These are phyloP conservation scores for Caligus rogercresseyi DNA, from an alignment of 1,140 invertebrate genomes.

Conservation along the genomic window DNA sequence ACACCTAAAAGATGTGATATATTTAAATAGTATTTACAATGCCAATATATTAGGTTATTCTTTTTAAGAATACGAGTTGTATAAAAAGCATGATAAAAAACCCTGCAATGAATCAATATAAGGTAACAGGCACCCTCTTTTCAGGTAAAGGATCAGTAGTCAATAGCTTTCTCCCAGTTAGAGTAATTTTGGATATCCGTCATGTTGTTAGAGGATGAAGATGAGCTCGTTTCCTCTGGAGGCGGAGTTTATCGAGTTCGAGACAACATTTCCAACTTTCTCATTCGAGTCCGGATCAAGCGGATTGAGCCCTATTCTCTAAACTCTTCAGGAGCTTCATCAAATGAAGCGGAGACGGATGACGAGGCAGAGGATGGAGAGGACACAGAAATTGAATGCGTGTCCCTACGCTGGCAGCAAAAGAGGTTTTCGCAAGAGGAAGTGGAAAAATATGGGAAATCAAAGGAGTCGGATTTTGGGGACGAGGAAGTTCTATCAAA, in stretches of 20 bases:
- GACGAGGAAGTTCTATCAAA: slow-evolving; percentile 20
- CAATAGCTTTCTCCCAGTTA: too few relatives aligned
- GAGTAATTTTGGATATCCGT: too few relatives aligned
- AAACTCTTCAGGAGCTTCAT: neutral
- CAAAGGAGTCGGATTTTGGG: slow-evolving; percentile 14
- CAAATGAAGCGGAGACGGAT: neutral
- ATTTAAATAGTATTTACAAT: too few relatives aligned
- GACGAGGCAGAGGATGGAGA: neutral
- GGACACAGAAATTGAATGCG: neutral
- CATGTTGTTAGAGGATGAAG: neutral
- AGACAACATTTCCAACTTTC: neutral
- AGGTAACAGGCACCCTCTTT: too few relatives aligned
- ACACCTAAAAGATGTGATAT: too few relatives aligned
- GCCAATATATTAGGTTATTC: too few relatives aligned
- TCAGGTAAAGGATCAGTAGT: too few relatives aligned
- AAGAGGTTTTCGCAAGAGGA: slow-evolving; percentile 21
- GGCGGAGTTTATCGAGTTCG: neutral
- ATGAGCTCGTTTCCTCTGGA: neutral
- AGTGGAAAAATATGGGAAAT: slow-evolving; percentile 13
- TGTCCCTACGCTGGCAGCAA: neutral
- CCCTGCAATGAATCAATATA: too few relatives aligned
- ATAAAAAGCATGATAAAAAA: too few relatives aligned
- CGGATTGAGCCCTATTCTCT: neutral
- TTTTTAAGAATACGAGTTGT: too few relatives aligned
- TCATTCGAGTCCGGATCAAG: neutral